Percentiles rank a stretch among this genome's conserved stretches.
Evolutionary conservation across 2,888 invertebrate genomes (phyloP).

Genomic region (Campoplex capitator): DNA sequence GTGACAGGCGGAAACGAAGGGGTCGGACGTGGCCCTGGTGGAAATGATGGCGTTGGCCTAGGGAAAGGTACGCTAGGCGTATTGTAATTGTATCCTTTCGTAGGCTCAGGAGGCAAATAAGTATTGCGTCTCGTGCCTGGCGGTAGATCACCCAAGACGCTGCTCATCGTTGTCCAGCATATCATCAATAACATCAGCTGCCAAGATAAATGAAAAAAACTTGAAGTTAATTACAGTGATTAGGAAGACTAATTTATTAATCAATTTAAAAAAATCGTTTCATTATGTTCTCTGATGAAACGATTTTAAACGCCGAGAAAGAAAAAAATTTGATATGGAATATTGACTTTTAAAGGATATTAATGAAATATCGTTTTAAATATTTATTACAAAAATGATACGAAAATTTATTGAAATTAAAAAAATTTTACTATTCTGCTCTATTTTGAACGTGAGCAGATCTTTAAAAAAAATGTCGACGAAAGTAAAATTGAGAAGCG

Average conservation of each 20-base stretch:
- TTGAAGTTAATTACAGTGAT: neutral
- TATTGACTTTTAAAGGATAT: neutral
- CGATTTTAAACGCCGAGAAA: too few relatives aligned
- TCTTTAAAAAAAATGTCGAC: neutral
- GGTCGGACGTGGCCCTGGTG: slow-evolving; percentile 72
- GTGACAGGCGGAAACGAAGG: slow-evolving; percentile 72
- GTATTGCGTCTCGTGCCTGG: slow-evolving; percentile 88
- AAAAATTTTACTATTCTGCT: too few relatives aligned
- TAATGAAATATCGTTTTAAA: neutral
- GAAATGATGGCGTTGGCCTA: slow-evolving; percentile 74
- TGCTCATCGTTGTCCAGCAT: slow-evolving; percentile 82
- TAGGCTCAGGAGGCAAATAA: slow-evolving; percentile 90
- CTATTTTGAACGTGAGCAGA: neutral
- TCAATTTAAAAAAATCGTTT: neutral
- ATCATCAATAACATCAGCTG: slow-evolving; percentile 86
- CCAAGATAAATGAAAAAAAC: slow-evolving; percentile 71
- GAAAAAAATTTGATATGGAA: too few relatives aligned
- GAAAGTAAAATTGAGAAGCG: neutral
- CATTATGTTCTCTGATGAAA: neutral
- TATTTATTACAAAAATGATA: neutral
- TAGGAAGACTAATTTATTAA: neutral
- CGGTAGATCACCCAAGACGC: slow-evolving; percentile 85
- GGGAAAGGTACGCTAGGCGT: slow-evolving; percentile 88
- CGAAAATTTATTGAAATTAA: neutral
- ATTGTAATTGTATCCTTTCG: slow-evolving; percentile 89